These are phyloP conservation scores for Sabellastarte sp. DNA, from an alignment of 2,888 invertebrate genomes.

Conservation along the genomic window DNA sequence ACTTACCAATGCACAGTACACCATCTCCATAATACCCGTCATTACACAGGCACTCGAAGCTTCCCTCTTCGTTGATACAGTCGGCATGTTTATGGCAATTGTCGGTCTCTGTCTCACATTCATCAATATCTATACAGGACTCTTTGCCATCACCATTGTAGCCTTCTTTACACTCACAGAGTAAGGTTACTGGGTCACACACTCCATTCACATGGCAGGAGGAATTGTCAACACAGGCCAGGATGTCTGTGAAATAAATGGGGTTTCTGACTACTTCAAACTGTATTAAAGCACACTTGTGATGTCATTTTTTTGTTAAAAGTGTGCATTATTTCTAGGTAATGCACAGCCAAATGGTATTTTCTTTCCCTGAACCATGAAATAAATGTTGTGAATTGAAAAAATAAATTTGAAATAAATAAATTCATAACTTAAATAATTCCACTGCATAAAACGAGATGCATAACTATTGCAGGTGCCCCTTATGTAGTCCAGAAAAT, in stretches of 20 bases:
- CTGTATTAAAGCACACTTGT: too few relatives aligned
- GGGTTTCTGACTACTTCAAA: too few relatives aligned
- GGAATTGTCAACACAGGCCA: not conserved
- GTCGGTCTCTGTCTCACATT: not conserved
- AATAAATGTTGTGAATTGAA: too few relatives aligned
- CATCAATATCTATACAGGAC: not conserved
- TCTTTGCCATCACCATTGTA: not conserved
- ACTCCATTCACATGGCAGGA: not conserved
- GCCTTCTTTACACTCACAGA: slow-evolving; percentile 10
- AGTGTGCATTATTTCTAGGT: too few relatives aligned
- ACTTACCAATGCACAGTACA: slow-evolving; percentile 1
- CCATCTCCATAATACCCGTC: not conserved
- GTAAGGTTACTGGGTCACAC: not conserved
- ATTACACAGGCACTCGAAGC: not conserved
- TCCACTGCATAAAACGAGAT: too few relatives aligned
- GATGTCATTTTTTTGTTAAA: too few relatives aligned
- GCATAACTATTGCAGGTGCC: too few relatives aligned
- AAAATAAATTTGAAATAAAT: too few relatives aligned
- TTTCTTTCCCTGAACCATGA: too few relatives aligned
- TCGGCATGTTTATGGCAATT: not conserved
- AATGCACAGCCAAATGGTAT: too few relatives aligned
- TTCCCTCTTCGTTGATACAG: not conserved
- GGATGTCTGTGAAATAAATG: not conserved
- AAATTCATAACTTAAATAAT: too few relatives aligned
- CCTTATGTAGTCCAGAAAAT: too few relatives aligned